Conservation (phyloP, 2,113 vertebrate genomes). For the Dicerorhinus sumatrensis region DNA sequence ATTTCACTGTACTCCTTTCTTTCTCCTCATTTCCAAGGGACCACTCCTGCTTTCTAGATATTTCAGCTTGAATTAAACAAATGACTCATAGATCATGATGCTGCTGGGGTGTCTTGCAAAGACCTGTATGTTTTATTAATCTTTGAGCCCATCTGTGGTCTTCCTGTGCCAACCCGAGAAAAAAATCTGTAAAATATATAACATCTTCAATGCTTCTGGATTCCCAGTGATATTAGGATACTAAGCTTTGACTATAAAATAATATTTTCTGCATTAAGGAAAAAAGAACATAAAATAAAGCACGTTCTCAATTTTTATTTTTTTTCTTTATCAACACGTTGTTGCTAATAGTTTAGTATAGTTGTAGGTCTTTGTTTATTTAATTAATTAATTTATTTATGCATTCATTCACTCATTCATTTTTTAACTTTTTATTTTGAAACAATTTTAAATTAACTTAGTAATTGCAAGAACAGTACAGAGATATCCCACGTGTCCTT, state of each 20-base stretch:
- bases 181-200: conserved; percentile 26
- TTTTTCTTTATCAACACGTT: neutral
- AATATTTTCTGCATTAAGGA: neutral
- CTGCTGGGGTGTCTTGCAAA: neutral
- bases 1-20: neutral
- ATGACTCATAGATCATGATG: neutral
- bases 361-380: neutral
- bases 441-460: neutral
- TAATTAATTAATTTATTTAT: too few species aligned
- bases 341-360: neutral
- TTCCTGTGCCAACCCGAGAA: conserved; percentile 19
- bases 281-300: neutral
- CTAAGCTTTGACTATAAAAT: neutral
- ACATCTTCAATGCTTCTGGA: conserved; percentile 14
- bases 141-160: neutral
- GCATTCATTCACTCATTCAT: neutral
- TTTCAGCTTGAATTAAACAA: conserved; percentile 37
- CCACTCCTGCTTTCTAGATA: neutral
- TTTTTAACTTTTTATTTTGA: neutral
- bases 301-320: neutral
- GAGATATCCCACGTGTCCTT: neutral
- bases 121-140: neutral
- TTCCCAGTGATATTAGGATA: neutral
- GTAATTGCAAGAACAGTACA: neutral
- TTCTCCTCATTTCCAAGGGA: neutral